These are phyloP conservation scores for Drosophila falleni DNA, from an alignment of 2,888 invertebrate genomes.

Conservation along the genomic window DNA sequence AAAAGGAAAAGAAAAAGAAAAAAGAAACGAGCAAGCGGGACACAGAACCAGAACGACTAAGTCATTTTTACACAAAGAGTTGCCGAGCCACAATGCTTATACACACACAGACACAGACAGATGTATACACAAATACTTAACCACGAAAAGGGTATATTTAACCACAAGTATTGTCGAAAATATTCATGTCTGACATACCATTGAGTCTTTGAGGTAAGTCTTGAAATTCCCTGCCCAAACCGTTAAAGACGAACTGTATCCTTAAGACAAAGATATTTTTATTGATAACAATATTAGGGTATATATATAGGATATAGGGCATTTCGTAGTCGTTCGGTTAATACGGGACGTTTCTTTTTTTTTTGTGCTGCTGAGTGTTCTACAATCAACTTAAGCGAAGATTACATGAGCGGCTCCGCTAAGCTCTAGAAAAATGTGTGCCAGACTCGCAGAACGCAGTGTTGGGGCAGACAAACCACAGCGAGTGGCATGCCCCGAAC, in stretches of 20 bases:
- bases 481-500: slow-evolving; percentile 38
- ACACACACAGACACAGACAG: slow-evolving; percentile 3
- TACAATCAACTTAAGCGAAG: slow-evolving; percentile 80
- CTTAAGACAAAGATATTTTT: neutral
- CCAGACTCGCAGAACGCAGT: slow-evolving; percentile 43
- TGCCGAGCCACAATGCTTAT: slow-evolving; percentile 29
- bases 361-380: slow-evolving; percentile 47
- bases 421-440: slow-evolving; percentile 74
- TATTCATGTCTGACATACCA: slow-evolving; percentile 19
- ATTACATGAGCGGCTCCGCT: slow-evolving; percentile 69
- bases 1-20: slow-evolving; percentile 26
- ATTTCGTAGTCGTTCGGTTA: slow-evolving; percentile 22
- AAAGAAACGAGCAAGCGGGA: slow-evolving; percentile 17
- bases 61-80: slow-evolving; percentile 55
- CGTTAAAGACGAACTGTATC: slow-evolving; percentile 2
- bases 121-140: slow-evolving; percentile 16
- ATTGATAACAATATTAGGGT: slow-evolving; percentile 4
- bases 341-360: slow-evolving; percentile 6
- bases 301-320: slow-evolving; percentile 20
- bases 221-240: neutral
- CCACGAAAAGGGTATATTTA: slow-evolving; percentile 43
- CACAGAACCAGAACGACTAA: slow-evolving; percentile 29
- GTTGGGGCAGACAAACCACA: slow-evolving; percentile 26
- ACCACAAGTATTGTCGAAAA: slow-evolving; percentile 22
- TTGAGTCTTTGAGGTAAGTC: slow-evolving; percentile 28